phyloP scores from a whole-genome alignment of 2,113 vertebrate genomes.

The Myrmophylax atrothorax region DNA sequence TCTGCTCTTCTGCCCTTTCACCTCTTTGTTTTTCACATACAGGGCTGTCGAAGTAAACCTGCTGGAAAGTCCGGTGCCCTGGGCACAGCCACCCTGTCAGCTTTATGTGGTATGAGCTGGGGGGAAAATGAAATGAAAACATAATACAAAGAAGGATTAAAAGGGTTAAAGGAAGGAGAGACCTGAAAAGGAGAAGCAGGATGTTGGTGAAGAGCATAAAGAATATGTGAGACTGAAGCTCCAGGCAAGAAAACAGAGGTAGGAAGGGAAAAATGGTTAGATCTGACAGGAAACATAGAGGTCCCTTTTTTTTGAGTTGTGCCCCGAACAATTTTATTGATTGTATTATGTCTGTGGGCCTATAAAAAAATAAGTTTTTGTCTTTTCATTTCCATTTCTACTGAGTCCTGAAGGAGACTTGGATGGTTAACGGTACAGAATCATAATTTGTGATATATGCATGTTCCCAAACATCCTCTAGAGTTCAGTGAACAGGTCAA shows the following conservation, averaged over 20 bases:
- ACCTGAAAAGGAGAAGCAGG: neutral
- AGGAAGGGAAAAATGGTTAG: neutral
- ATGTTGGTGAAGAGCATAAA: neutral
- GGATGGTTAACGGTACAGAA: neutral
- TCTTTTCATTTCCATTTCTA: conserved; percentile 17
- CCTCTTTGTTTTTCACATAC: rapidly evolving
- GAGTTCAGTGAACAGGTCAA: conserved; percentile 40
- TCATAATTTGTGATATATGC: neutral
- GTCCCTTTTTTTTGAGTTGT: neutral
- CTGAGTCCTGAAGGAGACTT: conserved; percentile 1
- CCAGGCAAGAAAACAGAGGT: neutral
- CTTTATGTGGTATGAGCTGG: rapidly evolving
- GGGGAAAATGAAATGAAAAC: neutral
- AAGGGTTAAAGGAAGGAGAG: neutral
- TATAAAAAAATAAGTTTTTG: neutral
- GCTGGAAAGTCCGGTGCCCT: neutral
- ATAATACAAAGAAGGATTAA: too few species aligned
- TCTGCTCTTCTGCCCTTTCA: neutral
- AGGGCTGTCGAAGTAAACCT: neutral
- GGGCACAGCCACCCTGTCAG: neutral
- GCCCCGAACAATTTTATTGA: neutral
- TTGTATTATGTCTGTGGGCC: neutral
- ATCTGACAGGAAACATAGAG: neutral
- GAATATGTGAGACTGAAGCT: rapidly evolving
- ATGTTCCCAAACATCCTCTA: neutral